Conservation (phyloP, 2,888 invertebrate genomes). For the Eupeodes luniger region DNA sequence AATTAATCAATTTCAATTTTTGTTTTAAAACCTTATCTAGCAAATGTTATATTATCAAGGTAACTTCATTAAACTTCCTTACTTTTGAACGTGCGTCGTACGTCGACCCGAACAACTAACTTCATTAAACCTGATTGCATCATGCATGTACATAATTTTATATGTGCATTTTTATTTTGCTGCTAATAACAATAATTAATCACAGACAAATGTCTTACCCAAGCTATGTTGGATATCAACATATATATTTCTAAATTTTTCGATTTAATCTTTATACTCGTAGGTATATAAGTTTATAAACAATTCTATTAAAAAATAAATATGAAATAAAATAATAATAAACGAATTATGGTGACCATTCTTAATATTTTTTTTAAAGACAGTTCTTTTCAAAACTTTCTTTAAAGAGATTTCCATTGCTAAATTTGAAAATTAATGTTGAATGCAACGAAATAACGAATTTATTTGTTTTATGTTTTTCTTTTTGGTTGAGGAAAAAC, state of each 20-base stretch:
- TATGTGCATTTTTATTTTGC: not conserved
- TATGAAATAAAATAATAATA: constrained; percentile 12
- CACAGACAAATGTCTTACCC: constrained; percentile 51
- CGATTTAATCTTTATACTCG: constrained; percentile 52
- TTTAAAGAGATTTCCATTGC: no score
- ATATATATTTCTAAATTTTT: constrained; percentile 44
- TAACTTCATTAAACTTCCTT: constrained; percentile 18
- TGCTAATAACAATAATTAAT: constrained; percentile 57
- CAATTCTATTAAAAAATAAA: constrained; percentile 14
- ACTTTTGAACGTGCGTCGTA: not conserved
- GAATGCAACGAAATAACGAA: no score
- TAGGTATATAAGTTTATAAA: constrained; percentile 31
- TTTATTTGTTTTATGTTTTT: no score
- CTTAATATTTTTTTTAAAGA: not conserved
- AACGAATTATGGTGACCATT: constrained; percentile 5
- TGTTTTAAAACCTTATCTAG: not conserved
- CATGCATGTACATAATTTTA: no score
- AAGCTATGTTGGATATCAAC: constrained; percentile 1
- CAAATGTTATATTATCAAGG: constrained; percentile 2
- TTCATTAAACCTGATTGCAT: not conserved
- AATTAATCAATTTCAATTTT: constrained; percentile 15
- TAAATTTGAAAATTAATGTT: no score
- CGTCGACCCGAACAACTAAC: not conserved
- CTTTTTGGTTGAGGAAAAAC: no score
- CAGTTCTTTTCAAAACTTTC: no score